These are phyloP conservation scores for Micromys minutus DNA, from an alignment of 2,113 vertebrate species.

Conservation along the genomic window DNA sequence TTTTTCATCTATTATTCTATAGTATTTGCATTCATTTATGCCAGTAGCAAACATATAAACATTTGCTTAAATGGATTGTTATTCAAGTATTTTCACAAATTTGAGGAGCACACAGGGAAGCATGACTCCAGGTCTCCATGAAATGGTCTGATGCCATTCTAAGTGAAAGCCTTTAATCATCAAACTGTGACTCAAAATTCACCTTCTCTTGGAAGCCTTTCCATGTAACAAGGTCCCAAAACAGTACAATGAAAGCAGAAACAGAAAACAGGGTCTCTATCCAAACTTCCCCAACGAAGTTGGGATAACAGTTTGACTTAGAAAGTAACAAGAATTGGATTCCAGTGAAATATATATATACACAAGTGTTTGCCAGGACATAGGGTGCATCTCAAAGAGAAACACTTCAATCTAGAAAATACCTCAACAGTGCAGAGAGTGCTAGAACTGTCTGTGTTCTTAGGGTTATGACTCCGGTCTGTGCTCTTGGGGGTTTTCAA, in stretches of 20 bases:
- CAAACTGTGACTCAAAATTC: neutral
- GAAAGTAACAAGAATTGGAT: neutral
- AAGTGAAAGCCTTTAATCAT: neutral
- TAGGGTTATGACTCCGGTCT: neutral
- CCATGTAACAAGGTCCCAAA: neutral
- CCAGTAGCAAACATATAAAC: neutral
- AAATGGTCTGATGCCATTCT: no score
- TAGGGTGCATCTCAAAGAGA: neutral
- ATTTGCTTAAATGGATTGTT: neutral
- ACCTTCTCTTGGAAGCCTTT: neutral
- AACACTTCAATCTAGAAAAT: neutral
- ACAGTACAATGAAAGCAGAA: neutral
- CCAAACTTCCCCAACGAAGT: neutral
- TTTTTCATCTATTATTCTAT: neutral
- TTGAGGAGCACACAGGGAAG: neutral
- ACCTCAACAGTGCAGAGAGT: constrained; percentile 43
- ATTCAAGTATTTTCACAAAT: neutral
- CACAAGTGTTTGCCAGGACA: neutral
- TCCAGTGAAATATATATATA: neutral
- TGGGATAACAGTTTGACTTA: neutral
- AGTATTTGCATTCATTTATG: neutral
- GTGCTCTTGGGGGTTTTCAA: neutral
- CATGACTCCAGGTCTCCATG: neutral
- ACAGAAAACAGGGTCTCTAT: neutral
- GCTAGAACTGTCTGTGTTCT: neutral